These are phyloP conservation scores for Noctua pronuba DNA, from an alignment of 2,888 invertebrate genomes.

Conservation along the genomic window DNA sequence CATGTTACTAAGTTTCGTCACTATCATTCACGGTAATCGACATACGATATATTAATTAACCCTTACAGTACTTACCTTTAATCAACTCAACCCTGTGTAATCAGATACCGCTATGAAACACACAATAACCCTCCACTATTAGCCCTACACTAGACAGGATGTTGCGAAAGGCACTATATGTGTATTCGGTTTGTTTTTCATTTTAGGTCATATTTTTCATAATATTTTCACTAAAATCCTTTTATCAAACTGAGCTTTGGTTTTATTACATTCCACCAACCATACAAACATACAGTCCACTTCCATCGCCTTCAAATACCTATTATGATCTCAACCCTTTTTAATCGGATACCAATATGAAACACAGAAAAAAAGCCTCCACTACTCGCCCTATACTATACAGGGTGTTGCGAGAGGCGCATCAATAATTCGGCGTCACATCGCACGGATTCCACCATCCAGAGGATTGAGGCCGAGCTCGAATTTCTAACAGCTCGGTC, in stretches of 20 bases:
- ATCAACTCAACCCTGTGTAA: background rate
- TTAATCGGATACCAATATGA: constrained; percentile 5
- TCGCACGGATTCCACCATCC: constrained; percentile 71
- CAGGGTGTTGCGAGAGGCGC: constrained; percentile 56
- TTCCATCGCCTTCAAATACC: background rate
- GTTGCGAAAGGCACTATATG: constrained; percentile 38
- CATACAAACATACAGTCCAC: background rate
- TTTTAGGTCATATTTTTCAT: background rate
- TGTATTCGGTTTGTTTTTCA: background rate
- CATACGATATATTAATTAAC: constrained; percentile 20
- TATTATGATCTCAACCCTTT: background rate
- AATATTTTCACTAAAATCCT: background rate
- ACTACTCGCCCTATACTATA: constrained; percentile 24
- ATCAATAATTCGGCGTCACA: constrained; percentile 80
- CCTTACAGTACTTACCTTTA: background rate
- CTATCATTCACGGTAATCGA: background rate
- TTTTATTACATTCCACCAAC: background rate
- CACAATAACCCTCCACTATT: constrained; percentile 22
- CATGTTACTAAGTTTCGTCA: background rate
- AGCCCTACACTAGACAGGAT: constrained; percentile 26
- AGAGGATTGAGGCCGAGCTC: constrained; percentile 66
- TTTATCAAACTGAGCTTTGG: background rate
- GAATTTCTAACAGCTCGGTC: constrained; percentile 64
- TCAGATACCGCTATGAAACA: constrained; percentile 21
- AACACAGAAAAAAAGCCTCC: constrained; percentile 29